Base-by-base conservation (phyloP, 2,113 vertebrate species). In the Phaethon lepturus region DNA sequence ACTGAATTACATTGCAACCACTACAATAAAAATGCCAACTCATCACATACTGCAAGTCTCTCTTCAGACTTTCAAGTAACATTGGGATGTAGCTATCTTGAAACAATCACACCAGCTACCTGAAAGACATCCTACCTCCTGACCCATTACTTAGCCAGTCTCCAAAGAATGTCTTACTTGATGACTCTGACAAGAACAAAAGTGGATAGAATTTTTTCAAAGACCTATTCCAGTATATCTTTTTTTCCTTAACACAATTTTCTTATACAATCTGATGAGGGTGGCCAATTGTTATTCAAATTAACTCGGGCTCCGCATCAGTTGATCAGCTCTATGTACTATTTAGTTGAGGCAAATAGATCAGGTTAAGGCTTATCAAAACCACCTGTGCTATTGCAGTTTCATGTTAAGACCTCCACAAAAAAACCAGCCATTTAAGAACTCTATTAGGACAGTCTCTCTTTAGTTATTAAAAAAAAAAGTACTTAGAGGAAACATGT, bases 61-160 rank as follows among this genome's bases (percentile, higher is more conserved):
- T 42, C 35, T 62, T 28, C 22, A 64, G 28, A 69, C 23, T 40
- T 93, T 5, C 14, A 69, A 22, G 26, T 11, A 68, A 42, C 9
- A 78, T 1, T 0, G 0, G 5, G 40, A 49, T 40, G 1, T 6
- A 84, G 25, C n/a, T 26, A 35, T 24, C 22, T 4, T 35, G 38
- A 68, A 95, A 84, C 25, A 75, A 83, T 8, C 8, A 5, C 38
- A 50, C 1, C 1, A 2, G 12, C 26, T 35, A 50, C 23, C 11
- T 17, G 25, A 81, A 73, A 50, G 4, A 52, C 33, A 59, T 23
- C 9, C 28, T 40, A 50, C 7, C 35, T 50, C 26, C 63, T 38
- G 58, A 73, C 2, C 19, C 19, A 47, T 1, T 66, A 24, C 22
- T 19, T 33, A 9, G 5, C 11, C 52, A 67, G 13, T 47, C 44